Percentiles rank a stretch among this genome's conserved stretches.
phyloP scores from a whole-genome alignment of 2,113 vertebrate genomes.

The Oxyruncus cristatus region DNA sequence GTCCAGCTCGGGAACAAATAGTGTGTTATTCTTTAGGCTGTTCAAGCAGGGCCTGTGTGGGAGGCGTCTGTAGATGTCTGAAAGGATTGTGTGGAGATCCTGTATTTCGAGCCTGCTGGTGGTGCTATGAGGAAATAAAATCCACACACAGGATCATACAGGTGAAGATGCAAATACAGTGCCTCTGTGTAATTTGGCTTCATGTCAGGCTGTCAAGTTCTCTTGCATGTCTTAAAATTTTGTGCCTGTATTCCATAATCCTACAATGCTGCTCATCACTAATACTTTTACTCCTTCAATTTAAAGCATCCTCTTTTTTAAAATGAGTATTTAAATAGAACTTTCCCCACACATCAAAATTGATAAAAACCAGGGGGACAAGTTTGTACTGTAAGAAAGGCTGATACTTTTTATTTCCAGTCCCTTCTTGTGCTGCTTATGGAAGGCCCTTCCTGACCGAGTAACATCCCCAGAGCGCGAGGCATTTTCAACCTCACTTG shows the following conservation, averaged over 20 bases:
- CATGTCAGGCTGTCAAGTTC: background rate
- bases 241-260: background rate
- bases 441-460: background rate
- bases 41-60: background rate
- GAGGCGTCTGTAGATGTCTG: background rate
- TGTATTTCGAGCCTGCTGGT: background rate
- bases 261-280: background rate
- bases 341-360: background rate
- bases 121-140: background rate
- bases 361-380: background rate
- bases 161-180: background rate
- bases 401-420: background rate
- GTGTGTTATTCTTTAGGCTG: background rate
- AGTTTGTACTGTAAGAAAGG: background rate
- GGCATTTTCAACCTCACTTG: background rate
- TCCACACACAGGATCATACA: accelerated
- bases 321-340: background rate
- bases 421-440: background rate
- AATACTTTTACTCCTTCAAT: background rate
- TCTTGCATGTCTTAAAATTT: background rate
- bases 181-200: background rate
- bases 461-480: background rate
- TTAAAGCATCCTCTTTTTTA: background rate
- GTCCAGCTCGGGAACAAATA: background rate
- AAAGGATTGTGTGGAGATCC: background rate